Base-by-base conservation (phyloP, 2,797 vertebrate genomes). In the Malacoctenus gilli region DNA sequence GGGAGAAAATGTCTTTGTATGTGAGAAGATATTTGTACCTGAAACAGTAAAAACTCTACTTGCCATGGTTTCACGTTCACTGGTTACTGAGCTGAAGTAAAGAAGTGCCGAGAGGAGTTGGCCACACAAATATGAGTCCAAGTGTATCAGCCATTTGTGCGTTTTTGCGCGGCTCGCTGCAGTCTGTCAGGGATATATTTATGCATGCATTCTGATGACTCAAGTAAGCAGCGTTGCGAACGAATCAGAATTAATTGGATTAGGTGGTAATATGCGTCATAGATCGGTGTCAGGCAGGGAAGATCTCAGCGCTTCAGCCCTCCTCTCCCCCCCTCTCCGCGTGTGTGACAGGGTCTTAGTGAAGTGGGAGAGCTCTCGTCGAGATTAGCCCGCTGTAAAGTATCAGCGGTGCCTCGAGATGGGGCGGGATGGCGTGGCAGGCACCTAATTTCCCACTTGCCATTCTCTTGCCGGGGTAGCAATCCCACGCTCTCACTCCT, bases 171-270 rank as follows among this genome's bases (percentile, higher is more conserved):
- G 5, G 62, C 50, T 38, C 53, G 8, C 53, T 49, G 67, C 48
- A 64, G 42, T 54, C 57, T 64, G 72, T 77, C 75, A 67, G 54
- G 73, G 55, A 69, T 84, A 54, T 82, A 80, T 82, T 77, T 84
- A 48, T 72, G 64, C 47, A 64, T 75, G 70, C 70, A 72, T 78
- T 82, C 79, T 62, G 58, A 83, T 83, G 85, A 89, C 85, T 85
- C 81, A 81, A 76, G 62, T 55, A 75, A 62, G 68, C 60, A 42
- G 62, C 8, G 41, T 51, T 44, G 75, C 74, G 69, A 75, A 84
- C 60, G 7, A 83, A 84, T 80, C 62, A 61, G 61, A 77, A 86
- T 80, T 79, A 88, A 92, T 82, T 87, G 87, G 89, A 89, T 90
- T 86, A 90, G 59, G 68, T 19, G 62, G 62, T 76, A 77, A 85